These are phyloP conservation scores for Augochlora pura DNA, from an alignment of 1,140 invertebrate genomes.

Conservation along the genomic window DNA sequence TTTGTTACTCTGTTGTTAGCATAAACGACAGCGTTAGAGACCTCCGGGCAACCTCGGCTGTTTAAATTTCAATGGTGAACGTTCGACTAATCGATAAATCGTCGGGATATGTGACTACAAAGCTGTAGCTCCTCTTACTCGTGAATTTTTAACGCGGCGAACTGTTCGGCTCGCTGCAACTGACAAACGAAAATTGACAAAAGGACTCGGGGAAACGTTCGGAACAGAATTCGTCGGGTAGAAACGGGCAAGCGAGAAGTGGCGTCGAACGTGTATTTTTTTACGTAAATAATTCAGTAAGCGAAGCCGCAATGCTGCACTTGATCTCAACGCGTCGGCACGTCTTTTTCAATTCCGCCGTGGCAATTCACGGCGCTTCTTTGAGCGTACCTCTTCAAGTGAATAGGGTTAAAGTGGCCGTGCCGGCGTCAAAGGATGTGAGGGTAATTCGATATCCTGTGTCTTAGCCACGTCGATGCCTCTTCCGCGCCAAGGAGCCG, in stretches of 20 bases:
- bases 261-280: slow-evolving; percentile 43
- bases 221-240: slow-evolving; percentile 1
- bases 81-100: no score
- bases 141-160: no score
- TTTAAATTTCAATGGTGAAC: no score
- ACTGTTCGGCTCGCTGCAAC: no score
- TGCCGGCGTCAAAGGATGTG: slow-evolving; percentile 53
- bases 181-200: no score
- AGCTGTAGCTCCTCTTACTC: background rate
- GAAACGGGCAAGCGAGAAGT: slow-evolving; percentile 4
- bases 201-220: background rate
- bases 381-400: slow-evolving; percentile 53
- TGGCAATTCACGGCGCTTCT: slow-evolving; percentile 45
- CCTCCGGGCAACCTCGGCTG: no score
- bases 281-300: slow-evolving; percentile 59
- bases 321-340: slow-evolving; percentile 47
- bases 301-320: slow-evolving; percentile 33
- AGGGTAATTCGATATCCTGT: slow-evolving; percentile 57
- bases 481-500: slow-evolving; percentile 24
- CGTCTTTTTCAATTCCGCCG: slow-evolving; percentile 39
- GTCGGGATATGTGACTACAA: no score
- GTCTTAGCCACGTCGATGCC: slow-evolving; percentile 30
- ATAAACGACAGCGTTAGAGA: no score
- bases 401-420: slow-evolving; percentile 59
- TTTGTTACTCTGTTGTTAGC: no score